Evolutionary conservation across 2,113 vertebrate genomes (phyloP).

Genomic region (Mohoua ochrocephala): DNA sequence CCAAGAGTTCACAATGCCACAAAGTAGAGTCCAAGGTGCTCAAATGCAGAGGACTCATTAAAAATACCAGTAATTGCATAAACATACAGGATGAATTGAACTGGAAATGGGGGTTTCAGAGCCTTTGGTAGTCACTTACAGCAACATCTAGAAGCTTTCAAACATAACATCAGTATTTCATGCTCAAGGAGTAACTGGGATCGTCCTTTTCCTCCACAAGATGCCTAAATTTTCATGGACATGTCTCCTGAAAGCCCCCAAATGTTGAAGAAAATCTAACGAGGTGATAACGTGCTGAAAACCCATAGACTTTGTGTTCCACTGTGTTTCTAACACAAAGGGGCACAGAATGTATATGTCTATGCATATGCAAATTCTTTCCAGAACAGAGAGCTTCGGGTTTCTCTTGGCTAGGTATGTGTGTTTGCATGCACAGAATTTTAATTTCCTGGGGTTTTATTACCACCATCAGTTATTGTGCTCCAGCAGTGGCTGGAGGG

Average conservation of each 20-base stretch:
- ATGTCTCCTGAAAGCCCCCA: not conserved
- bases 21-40: not conserved
- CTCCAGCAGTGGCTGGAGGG: not conserved
- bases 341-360: not conserved
- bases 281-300: not conserved
- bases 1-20: not conserved
- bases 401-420: not conserved
- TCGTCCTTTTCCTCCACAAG: not conserved
- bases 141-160: not conserved
- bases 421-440: not conserved
- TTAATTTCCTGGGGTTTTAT: conserved; percentile 51
- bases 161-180: not conserved
- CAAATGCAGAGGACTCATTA: not conserved
- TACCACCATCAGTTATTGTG: conserved; percentile 15
- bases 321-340: not conserved
- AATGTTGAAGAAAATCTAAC: not conserved
- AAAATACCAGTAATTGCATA: not conserved
- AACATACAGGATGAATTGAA: not conserved
- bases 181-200: not conserved
- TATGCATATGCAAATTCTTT: not conserved
- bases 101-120: not conserved
- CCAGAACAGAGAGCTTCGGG: not conserved
- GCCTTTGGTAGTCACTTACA: not conserved
- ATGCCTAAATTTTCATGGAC: not conserved
- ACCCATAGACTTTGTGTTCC: not conserved